These are phyloP conservation scores for Aphidius gifuensis DNA, from an alignment of 1,140 invertebrate species.

Conservation along the genomic window DNA sequence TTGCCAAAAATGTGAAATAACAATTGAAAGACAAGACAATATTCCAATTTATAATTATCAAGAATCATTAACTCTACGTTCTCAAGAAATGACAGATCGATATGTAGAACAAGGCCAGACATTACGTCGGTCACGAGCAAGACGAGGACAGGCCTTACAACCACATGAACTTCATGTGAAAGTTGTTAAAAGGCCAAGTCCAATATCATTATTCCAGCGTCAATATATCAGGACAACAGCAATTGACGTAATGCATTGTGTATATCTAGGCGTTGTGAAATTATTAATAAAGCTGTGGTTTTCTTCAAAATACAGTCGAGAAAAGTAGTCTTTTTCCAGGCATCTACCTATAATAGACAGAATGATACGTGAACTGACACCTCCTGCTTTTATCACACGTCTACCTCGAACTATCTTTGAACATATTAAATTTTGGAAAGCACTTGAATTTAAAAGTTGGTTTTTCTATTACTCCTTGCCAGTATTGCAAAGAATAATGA, in stretches of 20 bases:
- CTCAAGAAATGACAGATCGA: background rate
- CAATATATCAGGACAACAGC: no score
- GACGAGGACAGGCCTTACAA: no score
- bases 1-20: slow-evolving; percentile 2
- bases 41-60: background rate
- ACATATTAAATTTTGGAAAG: slow-evolving; percentile 20
- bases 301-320: background rate
- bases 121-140: no score
- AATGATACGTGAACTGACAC: slow-evolving; percentile 5
- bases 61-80: background rate
- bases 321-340: slow-evolving; percentile 12
- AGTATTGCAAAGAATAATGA: slow-evolving; percentile 16
- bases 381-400: slow-evolving; percentile 11
- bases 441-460: slow-evolving; percentile 18
- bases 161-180: no score
- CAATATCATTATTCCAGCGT: no score
- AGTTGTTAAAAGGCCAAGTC: no score
- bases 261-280: slow-evolving; percentile 6
- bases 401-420: slow-evolving; percentile 18
- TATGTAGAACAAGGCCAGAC: no score
- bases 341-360: slow-evolving; percentile 4
- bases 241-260: background rate
- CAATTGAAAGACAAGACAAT: background rate
- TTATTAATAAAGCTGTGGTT: background rate
- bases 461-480: slow-evolving; percentile 19